These are phyloP conservation scores for Capromys pilorides DNA, from an alignment of 2,797 vertebrate genomes.

Conservation along the genomic window DNA sequence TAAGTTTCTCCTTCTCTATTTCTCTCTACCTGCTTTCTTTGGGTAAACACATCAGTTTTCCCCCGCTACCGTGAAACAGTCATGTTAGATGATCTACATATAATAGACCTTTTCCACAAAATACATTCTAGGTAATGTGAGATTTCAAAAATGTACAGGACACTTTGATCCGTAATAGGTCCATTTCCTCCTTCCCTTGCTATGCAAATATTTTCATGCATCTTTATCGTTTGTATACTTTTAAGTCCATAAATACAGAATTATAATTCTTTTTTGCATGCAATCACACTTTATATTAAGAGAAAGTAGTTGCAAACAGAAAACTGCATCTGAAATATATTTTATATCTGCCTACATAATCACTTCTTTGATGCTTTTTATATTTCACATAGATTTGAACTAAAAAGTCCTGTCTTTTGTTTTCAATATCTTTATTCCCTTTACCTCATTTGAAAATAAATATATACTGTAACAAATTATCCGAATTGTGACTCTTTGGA, in stretches of 20 bases:
- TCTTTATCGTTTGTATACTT: background rate
- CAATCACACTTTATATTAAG: background rate
- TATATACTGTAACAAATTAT: background rate
- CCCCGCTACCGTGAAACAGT: background rate
- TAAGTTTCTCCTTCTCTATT: background rate
- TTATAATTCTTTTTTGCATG: background rate
- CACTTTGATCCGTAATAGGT: background rate
- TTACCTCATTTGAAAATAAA: background rate
- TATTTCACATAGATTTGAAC: background rate
- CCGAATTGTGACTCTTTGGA: background rate
- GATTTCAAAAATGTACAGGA: background rate
- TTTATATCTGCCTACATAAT: background rate
- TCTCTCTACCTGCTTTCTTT: background rate
- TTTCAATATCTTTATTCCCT: background rate
- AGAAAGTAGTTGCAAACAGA: background rate
- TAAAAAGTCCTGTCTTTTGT: background rate
- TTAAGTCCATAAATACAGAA: background rate
- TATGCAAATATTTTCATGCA: background rate
- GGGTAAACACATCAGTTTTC: background rate
- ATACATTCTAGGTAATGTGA: background rate
- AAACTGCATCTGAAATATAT: background rate
- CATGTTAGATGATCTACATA: background rate
- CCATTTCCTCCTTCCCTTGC: background rate
- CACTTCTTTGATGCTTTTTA: no score
- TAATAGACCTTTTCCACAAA: background rate